phyloP scores from a whole-genome alignment of 2,888 invertebrate species.

The Xestia c-nigrum region DNA sequence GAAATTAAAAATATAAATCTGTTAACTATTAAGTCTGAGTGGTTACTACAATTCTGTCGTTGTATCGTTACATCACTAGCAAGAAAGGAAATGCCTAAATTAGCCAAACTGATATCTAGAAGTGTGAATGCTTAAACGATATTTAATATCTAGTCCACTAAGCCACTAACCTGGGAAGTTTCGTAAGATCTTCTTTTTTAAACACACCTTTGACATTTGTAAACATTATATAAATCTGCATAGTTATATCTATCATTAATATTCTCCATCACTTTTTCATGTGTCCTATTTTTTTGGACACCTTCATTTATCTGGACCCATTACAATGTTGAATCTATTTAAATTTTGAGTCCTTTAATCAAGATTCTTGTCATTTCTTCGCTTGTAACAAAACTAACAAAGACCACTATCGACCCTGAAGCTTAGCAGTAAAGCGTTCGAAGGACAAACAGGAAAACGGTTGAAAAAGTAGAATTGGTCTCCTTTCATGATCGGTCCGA shows the following conservation, averaged over 20 bases:
- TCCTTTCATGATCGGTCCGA: conserved; percentile 35
- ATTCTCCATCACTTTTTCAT: neutral
- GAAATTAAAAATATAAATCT: no score
- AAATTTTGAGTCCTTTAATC: neutral
- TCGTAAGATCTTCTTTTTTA: neutral
- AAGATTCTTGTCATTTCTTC: neutral
- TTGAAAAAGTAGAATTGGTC: conserved; percentile 38
- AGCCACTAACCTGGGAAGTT: neutral
- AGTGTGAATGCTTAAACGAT: conserved; percentile 11
- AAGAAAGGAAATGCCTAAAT: conserved; percentile 22
- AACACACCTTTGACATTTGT: neutral
- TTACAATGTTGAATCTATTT: neutral
- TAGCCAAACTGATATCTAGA: conserved; percentile 14
- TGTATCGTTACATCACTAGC: neutral
- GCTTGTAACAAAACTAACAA: conserved; percentile 25
- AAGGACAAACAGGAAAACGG: conserved; percentile 45
- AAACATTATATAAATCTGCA: neutral
- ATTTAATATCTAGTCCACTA: conserved; percentile 25
- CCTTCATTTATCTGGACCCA: neutral
- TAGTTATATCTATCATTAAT: neutral
- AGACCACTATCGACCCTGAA: conserved; percentile 12
- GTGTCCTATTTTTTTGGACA: neutral
- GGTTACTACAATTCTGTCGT: neutral
- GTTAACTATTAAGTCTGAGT: neutral
- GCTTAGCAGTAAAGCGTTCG: conserved; percentile 30